phyloP scores from a whole-genome alignment of 2,797 vertebrate species.

The Gadopsis marmoratus region DNA sequence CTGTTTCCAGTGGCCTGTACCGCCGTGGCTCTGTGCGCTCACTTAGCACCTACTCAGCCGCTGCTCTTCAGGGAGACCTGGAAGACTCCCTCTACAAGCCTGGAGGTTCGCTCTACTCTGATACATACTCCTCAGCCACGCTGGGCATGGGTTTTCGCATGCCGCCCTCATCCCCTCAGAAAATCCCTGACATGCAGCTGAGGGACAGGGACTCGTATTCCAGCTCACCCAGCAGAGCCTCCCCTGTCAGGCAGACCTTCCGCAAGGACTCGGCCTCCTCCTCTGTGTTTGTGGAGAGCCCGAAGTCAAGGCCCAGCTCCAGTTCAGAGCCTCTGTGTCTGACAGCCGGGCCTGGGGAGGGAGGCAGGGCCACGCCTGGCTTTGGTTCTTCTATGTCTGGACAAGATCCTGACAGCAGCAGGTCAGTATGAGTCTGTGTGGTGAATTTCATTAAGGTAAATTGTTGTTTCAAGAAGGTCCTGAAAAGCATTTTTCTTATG shows the following conservation, averaged over 20 bases:
- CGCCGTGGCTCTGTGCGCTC: slow-evolving; percentile 95
- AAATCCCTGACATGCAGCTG: slow-evolving; percentile 90
- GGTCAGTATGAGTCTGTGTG: slow-evolving; percentile 80
- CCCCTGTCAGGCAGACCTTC: slow-evolving; percentile 94
- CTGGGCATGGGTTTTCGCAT: slow-evolving; percentile 92
- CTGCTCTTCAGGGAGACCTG: slow-evolving; percentile 93
- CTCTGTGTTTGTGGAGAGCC: slow-evolving; percentile 94
- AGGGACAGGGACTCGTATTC: slow-evolving; percentile 91
- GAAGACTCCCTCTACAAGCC: slow-evolving; percentile 96
- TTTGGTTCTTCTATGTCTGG: slow-evolving; percentile 89
- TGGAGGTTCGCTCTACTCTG: slow-evolving; percentile 90
- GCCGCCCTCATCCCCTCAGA: slow-evolving; percentile 94
- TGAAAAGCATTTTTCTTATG: background rate
- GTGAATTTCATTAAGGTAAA: background rate
- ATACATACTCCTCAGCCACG: slow-evolving; percentile 89
- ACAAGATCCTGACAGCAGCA: slow-evolving; percentile 90
- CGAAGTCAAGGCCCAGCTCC: slow-evolving; percentile 88
- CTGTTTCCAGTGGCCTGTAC: slow-evolving; percentile 91
- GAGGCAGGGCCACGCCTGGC: slow-evolving; percentile 82
- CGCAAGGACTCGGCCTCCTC: slow-evolving; percentile 95
- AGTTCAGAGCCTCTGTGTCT: slow-evolving; percentile 91
- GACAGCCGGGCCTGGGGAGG: slow-evolving; percentile 84
- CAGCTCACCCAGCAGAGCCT: slow-evolving; percentile 92
- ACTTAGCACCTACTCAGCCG: slow-evolving; percentile 97
- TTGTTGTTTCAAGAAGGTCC: background rate